A percentile compares a stretch with the other conserved stretches of the same genome.
These are phyloP conservation scores for Edolisoma coerulescens DNA, from an alignment of 2,113 vertebrate genomes.

Conservation along the genomic window DNA sequence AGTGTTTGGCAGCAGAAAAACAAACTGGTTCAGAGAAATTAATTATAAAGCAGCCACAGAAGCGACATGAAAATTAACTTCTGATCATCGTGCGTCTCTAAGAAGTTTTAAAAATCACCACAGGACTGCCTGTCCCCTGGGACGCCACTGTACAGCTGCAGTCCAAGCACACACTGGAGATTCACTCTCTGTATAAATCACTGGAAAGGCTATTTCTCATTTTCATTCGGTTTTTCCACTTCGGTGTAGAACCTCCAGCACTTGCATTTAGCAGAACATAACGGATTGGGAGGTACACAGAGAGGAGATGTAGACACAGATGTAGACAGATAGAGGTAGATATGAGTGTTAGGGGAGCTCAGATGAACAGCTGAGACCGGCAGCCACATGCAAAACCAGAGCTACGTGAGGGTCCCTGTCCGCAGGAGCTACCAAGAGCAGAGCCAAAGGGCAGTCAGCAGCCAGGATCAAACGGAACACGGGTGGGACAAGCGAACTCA, in stretches of 20 bases:
- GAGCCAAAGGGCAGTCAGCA: accelerated
- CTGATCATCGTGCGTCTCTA: not conserved
- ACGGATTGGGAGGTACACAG: not conserved
- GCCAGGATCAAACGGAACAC: not conserved
- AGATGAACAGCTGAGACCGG: accelerated
- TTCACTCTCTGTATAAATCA: not conserved
- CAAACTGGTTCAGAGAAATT: slow-evolving; percentile 47
- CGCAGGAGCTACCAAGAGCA: accelerated
- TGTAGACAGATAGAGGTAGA: too few relatives aligned
- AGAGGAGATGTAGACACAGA: not conserved
- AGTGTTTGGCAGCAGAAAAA: slow-evolving; percentile 33
- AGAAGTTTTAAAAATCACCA: not conserved
- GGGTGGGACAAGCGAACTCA: accelerated
- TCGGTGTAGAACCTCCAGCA: not conserved
- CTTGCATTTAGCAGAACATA: accelerated
- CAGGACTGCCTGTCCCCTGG: not conserved
- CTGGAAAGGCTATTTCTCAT: not conserved
- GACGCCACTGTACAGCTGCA: accelerated
- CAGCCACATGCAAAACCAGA: not conserved
- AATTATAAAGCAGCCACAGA: slow-evolving; percentile 14
- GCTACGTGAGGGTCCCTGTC: not conserved
- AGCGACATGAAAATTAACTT: not conserved
- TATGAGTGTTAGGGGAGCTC: not conserved
- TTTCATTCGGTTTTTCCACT: not conserved
- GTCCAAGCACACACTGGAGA: accelerated